Base-by-base conservation (phyloP, 2,113 vertebrate genomes). In the Paratilapia polleni region DNA sequence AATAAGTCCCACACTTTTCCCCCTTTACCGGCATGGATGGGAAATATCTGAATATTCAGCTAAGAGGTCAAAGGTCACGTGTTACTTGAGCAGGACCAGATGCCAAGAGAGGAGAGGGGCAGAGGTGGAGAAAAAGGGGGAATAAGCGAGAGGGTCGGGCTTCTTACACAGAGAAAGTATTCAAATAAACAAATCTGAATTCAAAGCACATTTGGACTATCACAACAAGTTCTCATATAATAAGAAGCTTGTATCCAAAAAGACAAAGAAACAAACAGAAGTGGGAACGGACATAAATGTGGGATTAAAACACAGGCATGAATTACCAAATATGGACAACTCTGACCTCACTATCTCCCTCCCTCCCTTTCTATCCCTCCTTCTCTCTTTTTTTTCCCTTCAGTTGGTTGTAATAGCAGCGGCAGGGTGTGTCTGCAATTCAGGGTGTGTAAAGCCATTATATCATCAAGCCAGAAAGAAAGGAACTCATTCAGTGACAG, bases 291-390 rank as follows among this genome's bases (percentile, higher is more conserved):
- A 62, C 15, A 88, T 61, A 88, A 77, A 87, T 41, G 52, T 38
- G 8, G 80, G 78, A 79, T 83, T 70, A 81, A 89, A 85, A 87
- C 24, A 24, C 64, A 82, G 79, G 77, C 89, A 91, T 86, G 87
- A 88, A 94, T 94, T 56, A 93, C 94, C 94, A 94, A 95, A 95
- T 94, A 94, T 94, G 94, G 94, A 92, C 81, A 92, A 86, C 80
- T 91, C 90, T 94, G 93, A 92, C 91, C 91, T 93, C 92, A 89
- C 83, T 26, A 56, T 61, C 87, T 89, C 89, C 80, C 86, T 87
- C 86, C 84, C 85, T 86, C 76, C 84, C 26, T 79, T 77, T 86
- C 87, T 52, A 82, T 85, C 81, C 66, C 86, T 88, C 76, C 83
- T 38, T 79, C 85, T 61, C 78, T 80, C 75, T 77, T 60, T 15